These are phyloP conservation scores for Anthonomus grandis DNA, from an alignment of 1,140 invertebrate species.

Conservation along the genomic window DNA sequence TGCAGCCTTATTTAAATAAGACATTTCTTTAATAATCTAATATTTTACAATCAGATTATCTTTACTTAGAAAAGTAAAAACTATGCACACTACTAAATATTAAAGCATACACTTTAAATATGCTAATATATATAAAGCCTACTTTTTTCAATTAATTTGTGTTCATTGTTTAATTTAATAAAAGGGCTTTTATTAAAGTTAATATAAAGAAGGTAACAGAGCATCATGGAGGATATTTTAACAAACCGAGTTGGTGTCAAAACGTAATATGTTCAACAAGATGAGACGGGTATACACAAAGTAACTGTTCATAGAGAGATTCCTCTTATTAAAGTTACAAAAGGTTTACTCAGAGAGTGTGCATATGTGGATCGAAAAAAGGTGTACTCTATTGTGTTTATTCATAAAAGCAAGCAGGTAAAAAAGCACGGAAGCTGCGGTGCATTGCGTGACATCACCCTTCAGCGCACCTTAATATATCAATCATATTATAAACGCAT, in stretches of 20 bases:
- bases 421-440: slow-evolving; percentile 17
- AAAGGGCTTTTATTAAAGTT: no score
- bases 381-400: slow-evolving; percentile 22
- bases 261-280: slow-evolving; percentile 25
- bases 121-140: no score
- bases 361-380: slow-evolving; percentile 18
- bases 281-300: slow-evolving; percentile 26
- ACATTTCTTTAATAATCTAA: no score
- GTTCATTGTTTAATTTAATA: no score
- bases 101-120: no score
- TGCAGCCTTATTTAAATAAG: no score
- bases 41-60: no score
- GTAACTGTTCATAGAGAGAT: slow-evolving; percentile 19
- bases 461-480: slow-evolving; percentile 27
- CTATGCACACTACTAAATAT: no score
- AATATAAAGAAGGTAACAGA: no score
- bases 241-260: slow-evolving; percentile 15
- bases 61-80: no score
- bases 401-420: slow-evolving; percentile 24
- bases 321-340: slow-evolving; percentile 15
- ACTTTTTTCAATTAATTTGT: no score
- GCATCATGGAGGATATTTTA: slow-evolving; percentile 12
- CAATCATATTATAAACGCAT: slow-evolving; percentile 31
- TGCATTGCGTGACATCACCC: slow-evolving; percentile 17
- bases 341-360: slow-evolving; percentile 19